Base-by-base conservation (phyloP, 2,797 vertebrate genomes). In the Syngnathus acus region DNA sequence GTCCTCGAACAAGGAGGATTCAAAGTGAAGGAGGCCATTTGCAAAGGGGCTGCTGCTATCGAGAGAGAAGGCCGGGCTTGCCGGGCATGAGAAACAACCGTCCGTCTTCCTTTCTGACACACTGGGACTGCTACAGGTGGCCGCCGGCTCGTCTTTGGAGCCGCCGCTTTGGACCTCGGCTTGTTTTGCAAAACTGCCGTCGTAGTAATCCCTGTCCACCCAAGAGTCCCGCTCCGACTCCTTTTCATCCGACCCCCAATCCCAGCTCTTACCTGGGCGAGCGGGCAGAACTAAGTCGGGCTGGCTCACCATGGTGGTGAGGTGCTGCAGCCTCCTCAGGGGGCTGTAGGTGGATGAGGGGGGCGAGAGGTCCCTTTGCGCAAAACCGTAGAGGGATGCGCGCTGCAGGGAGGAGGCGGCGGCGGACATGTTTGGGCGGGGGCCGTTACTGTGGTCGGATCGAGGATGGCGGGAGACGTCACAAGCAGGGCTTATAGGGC, bases 281-380 rank as follows among this genome's bases (percentile, higher is more conserved):
- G 67, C n/a, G 0, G 85, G 81, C 48, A 85, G 75, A 2, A 84
- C 85, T 65, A 88, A 70, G 69, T 90, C 86, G 0, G 86, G 83
- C 65, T 92, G 89, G 90, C 91, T 95, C 82, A 94, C 93, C 92
- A 92, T 93, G 85, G 89, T 92, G 86, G 93, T 95, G 82, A 95
- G 87, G 86, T 94, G 93, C 84, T 94, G 92, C 78, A 97, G 90
- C 84, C 86, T 91, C 79, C 90, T 91, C 70, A 97, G 85, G 40
- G 92, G 93, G 85, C 92, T 94, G 86, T 94, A 95, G 79, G 90
- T 87, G 58, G 92, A 89, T 14, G 84, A 77, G 78, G 89, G 73
- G 2, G 83, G 72, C 0, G 73, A 72, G 66, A 70, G 76, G 71
- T 93, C 90, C 75, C 89, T 91, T 71, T 91, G 90, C 77, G 88